Conservation (phyloP, 30 jellyfish, hydroid and myxozoan species). For the Chironex yamaguchii region DNA sequence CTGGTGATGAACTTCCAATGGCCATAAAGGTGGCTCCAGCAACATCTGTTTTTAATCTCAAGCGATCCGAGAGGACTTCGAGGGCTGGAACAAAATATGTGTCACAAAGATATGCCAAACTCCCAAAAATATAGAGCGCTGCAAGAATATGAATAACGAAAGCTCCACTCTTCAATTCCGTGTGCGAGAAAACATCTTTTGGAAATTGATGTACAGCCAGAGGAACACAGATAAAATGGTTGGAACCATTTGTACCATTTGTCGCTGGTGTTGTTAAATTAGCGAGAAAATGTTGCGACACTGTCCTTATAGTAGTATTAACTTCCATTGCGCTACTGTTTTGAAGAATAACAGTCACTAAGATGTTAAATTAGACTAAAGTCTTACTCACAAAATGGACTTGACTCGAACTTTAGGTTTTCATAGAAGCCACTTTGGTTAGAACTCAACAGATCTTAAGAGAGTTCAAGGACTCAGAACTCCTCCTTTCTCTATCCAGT, state of each 20-base stretch:
- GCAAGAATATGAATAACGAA: conserved; percentile 77
- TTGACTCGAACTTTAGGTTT: no score
- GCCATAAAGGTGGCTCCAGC: conserved; percentile 99
- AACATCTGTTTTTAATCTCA: conserved; percentile 86
- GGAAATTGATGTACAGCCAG: conserved; percentile 91
- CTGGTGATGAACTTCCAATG: conserved; percentile 97
- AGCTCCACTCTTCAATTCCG: conserved; percentile 77
- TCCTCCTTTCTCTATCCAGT: neutral
- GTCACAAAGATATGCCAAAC: conserved; percentile 92
- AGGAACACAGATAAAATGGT: conserved; percentile 43
- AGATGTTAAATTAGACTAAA: no score
- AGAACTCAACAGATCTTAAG: neutral
- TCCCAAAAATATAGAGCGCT: conserved; percentile 84
- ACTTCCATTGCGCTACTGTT: neutral
- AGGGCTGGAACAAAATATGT: conserved; percentile 90
- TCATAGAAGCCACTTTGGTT: neutral
- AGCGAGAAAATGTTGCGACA: neutral
- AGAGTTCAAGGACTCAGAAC: neutral
- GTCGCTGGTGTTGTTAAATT: neutral
- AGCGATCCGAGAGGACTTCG: conserved; percentile 78
- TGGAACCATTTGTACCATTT: neutral
- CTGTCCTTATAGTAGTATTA: neutral
- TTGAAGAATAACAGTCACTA: no score
- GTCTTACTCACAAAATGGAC: no score
- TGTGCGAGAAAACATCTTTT: conserved; percentile 66